Evolutionary conservation across 2,888 invertebrate species (phyloP), one percentile per base, ranked within the genome.

Genomic region (Lampropteryx suffumata): DNA sequence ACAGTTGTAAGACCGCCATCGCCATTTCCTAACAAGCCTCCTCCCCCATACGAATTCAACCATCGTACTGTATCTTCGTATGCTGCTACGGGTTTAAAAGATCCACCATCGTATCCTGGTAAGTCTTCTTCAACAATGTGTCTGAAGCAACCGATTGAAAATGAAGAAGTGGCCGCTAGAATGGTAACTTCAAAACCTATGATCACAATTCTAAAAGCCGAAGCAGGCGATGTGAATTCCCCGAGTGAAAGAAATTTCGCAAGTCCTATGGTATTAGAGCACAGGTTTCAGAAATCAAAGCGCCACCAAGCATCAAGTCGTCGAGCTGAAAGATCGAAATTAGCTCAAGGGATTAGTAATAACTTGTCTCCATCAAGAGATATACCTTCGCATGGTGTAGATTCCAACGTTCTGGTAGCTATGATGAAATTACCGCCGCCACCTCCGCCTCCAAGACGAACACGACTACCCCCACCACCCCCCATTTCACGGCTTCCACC

Each of bases 101-200:
- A 93, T 57, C 94, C 94, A 10, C 94, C 94, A 33, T 94, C 94
- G 0, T 94, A 94, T 78, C 93, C 94, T 0, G 92, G 91, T 5
- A 65, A 70, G 28, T 53, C 73, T 30, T 55, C 65, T 33, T 61
- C 76, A 11, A 65, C 60, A 11, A 55, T 59, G 34, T 59, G 73
- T 43, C 60, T 72, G 17, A 81, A 79, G 65, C 72, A 72, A 55
- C 52, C 62, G 8, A 67, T 53, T 30, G 85, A 87, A 17, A 87
- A 87, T 57, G 94, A 94, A 78, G 95, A 95, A 84, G 94, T 94
- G 0, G 91, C 94, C 39, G 95, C 95, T 0, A 90, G 95, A 57
- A 94, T 95, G 59, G 95, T 96, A 27, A 95, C 95, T 21, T 94
- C 95, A 0, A 92, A 94, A 55, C 94, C 95, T 0, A 94, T 95